Evolutionary conservation across 2,797 vertebrate genomes (phyloP).

Genomic region (Pseudochromis fuscus): DNA sequence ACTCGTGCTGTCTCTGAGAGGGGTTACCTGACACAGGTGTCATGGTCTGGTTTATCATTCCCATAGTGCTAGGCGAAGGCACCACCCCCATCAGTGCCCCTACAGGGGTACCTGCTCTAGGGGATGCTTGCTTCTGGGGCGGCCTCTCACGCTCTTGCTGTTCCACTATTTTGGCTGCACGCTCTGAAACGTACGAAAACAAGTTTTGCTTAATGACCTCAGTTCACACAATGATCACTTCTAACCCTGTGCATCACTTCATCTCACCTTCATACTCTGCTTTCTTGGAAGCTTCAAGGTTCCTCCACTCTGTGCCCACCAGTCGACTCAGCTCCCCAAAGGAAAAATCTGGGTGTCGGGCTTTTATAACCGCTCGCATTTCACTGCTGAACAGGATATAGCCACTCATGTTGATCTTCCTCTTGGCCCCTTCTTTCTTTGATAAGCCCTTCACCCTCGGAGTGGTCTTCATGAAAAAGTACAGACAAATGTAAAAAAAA

Average conservation of each 20-base stretch:
- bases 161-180: constrained; percentile 99
- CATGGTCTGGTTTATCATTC: constrained; percentile 99
- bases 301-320: constrained; percentile 99
- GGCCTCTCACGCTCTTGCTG: constrained; percentile 98
- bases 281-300: constrained; percentile 95
- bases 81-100: constrained; percentile 98
- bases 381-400: constrained; percentile 99
- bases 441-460: constrained; percentile 95
- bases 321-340: constrained; percentile 98
- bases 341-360: constrained; percentile 96
- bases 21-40: constrained; percentile 97
- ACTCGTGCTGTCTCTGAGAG: constrained; percentile 81
- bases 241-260: not conserved
- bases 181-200: constrained; percentile 86
- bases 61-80: constrained; percentile 98
- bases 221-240: not conserved
- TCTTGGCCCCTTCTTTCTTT: constrained; percentile 98
- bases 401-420: constrained; percentile 99
- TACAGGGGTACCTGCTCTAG: constrained; percentile 98
- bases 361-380: constrained; percentile 98
- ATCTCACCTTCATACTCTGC: constrained; percentile 97
- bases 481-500: constrained; percentile 3
- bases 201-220: not conserved
- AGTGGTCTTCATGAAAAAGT: constrained; percentile 86
- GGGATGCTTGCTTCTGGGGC: constrained; percentile 93